Percentiles rank a stretch among this genome's conserved stretches.
Conservation (phyloP, 2,797 vertebrate species). For the Melanitta fusca region DNA sequence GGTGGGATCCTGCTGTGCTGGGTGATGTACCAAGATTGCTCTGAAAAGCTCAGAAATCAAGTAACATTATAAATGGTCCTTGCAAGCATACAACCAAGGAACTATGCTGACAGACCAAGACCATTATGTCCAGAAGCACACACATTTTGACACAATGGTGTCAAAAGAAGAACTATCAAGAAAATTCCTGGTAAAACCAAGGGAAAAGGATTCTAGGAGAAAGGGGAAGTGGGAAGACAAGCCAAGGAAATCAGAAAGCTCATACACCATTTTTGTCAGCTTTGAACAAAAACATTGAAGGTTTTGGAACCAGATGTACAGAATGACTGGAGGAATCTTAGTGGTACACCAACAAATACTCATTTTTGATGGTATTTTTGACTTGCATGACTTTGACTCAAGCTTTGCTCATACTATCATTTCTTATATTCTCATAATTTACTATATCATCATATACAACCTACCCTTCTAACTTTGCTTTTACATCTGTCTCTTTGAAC, state of each 20-base stretch:
- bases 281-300: neutral
- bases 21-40: neutral
- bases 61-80: fast-evolving
- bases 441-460: neutral
- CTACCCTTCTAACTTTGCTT: neutral
- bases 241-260: neutral
- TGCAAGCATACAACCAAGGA: neutral
- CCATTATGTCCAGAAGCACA: neutral
- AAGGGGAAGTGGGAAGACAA: neutral
- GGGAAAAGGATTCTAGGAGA: neutral
- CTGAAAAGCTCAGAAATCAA: neutral
- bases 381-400: neutral
- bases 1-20: neutral
- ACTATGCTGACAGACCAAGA: neutral
- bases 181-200: neutral
- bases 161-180: neutral
- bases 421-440: neutral
- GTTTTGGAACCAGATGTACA: neutral
- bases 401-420: neutral
- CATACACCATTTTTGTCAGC: neutral
- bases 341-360: neutral
- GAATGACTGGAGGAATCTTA: neutral
- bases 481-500: neutral
- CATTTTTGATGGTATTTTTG: neutral
- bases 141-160: neutral